Evolutionary conservation across 1,140 invertebrate species (phyloP), one percentile per base, ranked within the genome.

Genomic region (Microplitis mediator): DNA sequence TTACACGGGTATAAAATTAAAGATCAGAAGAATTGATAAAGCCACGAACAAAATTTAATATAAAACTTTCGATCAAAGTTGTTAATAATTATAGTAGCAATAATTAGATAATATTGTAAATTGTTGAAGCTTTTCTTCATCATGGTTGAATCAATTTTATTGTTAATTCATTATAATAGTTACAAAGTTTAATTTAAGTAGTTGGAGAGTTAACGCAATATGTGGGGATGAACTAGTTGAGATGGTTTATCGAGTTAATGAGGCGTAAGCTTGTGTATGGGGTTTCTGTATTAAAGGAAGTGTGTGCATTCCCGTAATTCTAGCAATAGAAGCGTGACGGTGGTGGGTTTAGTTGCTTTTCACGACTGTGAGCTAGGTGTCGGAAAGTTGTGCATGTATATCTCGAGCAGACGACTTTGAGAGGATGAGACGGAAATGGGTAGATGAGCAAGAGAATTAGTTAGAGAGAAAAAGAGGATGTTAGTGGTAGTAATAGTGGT

Each of bases 201-300:
- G 23, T 67, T 54, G 3, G 39, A 31, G 14, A 45, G 31, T 35
- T 54, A 51, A 34, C 39, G 32, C 13, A 34, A 67, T 52, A 67
- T 67, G 14, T 14, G 65, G 9, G 13, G 31, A 36, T 16, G 14
- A 67, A 32, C 13, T 67, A 51, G 3, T 13, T 34, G 2, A 5
- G n/a, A 34, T 34, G 62, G 50, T 67, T 67, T 32, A 50, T 67
- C 31, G 23, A 67, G 65, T 39, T 67, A 54, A 67, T 50, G 65
- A 67, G 65, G 31, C 45, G 31, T 50, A 54, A 39, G 65, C 51
- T 9, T 23, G 13, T 52, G 23, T 39, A 67, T 67, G 36, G 14
- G 65, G 52, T 67, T 67, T 54, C 23, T 8, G 45, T 34, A 45
- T 45, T 45, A 45, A 32, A 67, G 65, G 31, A 67, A 67, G 14